A percentile compares a stretch with the other conserved stretches of the same genome.
These are phyloP conservation scores for Laterallus jamaicensis DNA, from an alignment of 2,113 vertebrate species.

Conservation along the genomic window DNA sequence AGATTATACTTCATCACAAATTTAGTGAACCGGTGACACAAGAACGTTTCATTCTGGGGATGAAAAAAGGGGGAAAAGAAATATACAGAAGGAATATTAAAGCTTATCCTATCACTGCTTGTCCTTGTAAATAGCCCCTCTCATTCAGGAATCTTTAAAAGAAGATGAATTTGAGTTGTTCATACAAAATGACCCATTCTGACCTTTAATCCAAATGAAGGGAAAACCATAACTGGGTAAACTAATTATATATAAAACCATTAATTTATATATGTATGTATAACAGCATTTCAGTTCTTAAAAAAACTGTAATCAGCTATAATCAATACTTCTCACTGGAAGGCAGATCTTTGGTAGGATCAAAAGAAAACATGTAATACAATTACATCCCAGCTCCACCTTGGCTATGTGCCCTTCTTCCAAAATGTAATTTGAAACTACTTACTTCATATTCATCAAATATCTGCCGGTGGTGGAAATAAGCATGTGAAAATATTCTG, in stretches of 20 bases:
- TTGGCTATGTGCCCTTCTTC: neutral
- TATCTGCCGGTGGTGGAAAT: conserved; percentile 99
- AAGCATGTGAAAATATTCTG: conserved; percentile 99
- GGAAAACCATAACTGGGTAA: neutral
- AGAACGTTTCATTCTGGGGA: conserved; percentile 93
- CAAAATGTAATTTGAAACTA: neutral
- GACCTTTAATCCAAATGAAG: neutral
- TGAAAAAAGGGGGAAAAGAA: conserved; percentile 8
- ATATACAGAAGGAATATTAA: neutral
- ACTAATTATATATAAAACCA: neutral
- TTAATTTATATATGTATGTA: neutral
- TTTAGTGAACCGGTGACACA: conserved; percentile 98
- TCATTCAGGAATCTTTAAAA: neutral
- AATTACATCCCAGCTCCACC: neutral
- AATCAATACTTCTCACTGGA: neutral
- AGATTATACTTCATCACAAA: conserved; percentile 99
- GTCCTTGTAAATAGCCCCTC: no score
- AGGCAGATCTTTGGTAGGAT: neutral
- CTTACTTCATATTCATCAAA: conserved; percentile 99
- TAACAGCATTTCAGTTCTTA: neutral
- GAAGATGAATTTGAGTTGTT: neutral
- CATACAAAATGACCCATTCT: neutral
- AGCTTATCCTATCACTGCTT: no score
- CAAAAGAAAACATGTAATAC: neutral
- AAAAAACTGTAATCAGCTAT: neutral